phyloP scores from a whole-genome alignment of 1,140 invertebrate genomes.

The Drosophila ficusphila region DNA sequence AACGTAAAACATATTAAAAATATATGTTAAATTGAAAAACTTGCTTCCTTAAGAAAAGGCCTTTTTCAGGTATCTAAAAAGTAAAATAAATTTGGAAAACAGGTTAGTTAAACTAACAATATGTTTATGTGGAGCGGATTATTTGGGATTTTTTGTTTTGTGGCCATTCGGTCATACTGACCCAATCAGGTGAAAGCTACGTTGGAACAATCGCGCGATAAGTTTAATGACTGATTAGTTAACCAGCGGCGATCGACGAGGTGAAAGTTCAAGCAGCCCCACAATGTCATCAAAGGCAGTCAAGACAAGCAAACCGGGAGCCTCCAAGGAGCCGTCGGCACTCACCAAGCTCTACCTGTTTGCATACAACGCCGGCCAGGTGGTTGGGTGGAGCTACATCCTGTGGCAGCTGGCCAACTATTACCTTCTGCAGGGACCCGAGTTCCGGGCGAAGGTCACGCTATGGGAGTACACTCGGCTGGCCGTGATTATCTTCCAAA shows the following conservation, averaged over 20 bases:
- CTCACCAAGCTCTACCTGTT: slow-evolving; percentile 86
- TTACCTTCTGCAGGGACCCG: slow-evolving; percentile 84
- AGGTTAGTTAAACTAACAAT: no score
- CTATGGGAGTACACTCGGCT: slow-evolving; percentile 89
- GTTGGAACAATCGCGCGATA: slow-evolving; percentile 32
- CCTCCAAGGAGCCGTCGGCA: slow-evolving; percentile 59
- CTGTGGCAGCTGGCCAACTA: slow-evolving; percentile 87
- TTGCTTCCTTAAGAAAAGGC: no score
- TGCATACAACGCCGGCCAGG: slow-evolving; percentile 86
- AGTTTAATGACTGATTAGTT: slow-evolving; percentile 48
- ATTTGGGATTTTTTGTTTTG: background rate
- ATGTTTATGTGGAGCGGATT: no score
- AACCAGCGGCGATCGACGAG: slow-evolving; percentile 46
- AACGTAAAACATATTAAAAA: background rate
- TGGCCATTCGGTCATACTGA: background rate
- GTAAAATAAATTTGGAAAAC: no score
- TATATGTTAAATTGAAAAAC: no score
- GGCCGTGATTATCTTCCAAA: slow-evolving; percentile 93
- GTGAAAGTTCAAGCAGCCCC: slow-evolving; percentile 65
- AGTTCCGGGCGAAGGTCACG: slow-evolving; percentile 75
- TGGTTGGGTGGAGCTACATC: slow-evolving; percentile 89
- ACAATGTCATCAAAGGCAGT: slow-evolving; percentile 66
- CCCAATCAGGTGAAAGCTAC: slow-evolving; percentile 60
- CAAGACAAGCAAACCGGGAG: slow-evolving; percentile 55
- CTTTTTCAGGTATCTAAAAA: no score